Evolutionary conservation across 2,888 invertebrate species (phyloP).

Genomic region (Cheiracanthium punctorium): DNA sequence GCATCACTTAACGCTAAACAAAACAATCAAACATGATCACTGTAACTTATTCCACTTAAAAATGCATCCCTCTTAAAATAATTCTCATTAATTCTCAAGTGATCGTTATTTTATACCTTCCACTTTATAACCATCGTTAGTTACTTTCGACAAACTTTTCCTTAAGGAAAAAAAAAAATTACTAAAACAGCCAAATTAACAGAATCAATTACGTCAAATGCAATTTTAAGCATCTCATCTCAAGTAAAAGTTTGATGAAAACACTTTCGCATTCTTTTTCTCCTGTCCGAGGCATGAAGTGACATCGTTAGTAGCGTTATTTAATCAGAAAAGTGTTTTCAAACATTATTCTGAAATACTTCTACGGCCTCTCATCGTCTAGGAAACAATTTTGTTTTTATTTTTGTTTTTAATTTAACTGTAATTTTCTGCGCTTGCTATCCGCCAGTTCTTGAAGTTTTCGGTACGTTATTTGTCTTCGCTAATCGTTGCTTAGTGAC

Average conservation of each 20-base stretch:
- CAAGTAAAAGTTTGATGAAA: not conserved
- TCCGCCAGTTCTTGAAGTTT: not conserved
- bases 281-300: not conserved
- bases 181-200: not conserved
- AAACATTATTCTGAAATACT: not conserved
- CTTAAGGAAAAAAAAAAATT: too few species aligned
- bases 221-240: not conserved
- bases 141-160: not conserved
- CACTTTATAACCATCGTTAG: not conserved
- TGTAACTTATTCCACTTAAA: too few species aligned
- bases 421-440: not conserved
- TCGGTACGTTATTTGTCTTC: not conserved
- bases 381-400: not conserved
- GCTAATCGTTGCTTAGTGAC: not conserved
- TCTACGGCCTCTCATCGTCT: not conserved
- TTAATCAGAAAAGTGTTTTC: slow-evolving; percentile 1
- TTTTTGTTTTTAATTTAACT: not conserved
- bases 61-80: too few species aligned
- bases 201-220: not conserved
- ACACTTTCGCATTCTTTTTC: not conserved
- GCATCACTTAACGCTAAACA: too few species aligned
- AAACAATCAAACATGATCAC: too few species aligned
- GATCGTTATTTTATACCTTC: not conserved
- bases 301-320: not conserved
- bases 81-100: too few species aligned